Evolutionary conservation across 2,113 vertebrate species (phyloP).

Genomic region (Lonchura striata): DNA sequence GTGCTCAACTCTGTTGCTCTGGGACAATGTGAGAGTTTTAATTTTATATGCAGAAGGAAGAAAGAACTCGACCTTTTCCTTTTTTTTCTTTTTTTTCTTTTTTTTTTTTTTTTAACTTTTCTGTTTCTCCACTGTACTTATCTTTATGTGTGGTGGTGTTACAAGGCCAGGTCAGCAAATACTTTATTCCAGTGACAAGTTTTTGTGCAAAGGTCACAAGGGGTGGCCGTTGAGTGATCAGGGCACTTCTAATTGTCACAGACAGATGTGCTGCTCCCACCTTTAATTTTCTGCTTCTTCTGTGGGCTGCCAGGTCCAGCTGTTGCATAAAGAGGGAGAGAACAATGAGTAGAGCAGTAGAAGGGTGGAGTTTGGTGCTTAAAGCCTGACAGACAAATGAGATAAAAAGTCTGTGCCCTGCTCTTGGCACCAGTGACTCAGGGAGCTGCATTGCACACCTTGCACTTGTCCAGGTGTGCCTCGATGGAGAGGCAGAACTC

Average conservation of each 20-base stretch:
- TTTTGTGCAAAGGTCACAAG: constrained; percentile 20
- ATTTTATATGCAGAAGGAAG: not conserved
- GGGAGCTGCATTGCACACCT: not conserved
- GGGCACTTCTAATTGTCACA: not conserved
- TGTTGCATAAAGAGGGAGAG: not conserved
- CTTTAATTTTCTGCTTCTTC: not conserved
- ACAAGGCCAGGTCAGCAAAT: constrained; percentile 7
- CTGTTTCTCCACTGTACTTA: not conserved
- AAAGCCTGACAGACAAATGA: not conserved
- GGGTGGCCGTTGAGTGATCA: not conserved
- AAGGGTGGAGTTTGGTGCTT: not conserved
- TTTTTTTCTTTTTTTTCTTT: not conserved
- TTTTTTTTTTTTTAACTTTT: not conserved
- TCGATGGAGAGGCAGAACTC: not conserved
- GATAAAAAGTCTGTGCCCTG: not conserved
- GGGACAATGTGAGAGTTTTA: constrained; percentile 40
- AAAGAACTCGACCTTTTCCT: not conserved
- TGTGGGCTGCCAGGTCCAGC: not conserved
- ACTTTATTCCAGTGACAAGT: not conserved
- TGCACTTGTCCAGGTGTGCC: not conserved
- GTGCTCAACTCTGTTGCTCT: not conserved
- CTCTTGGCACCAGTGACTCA: not conserved
- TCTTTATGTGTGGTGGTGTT: not conserved
- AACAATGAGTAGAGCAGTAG: rapidly evolving
- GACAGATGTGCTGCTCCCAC: not conserved